phyloP scores from a whole-genome alignment of 2,113 vertebrate species.

The Scomber japonicus region DNA sequence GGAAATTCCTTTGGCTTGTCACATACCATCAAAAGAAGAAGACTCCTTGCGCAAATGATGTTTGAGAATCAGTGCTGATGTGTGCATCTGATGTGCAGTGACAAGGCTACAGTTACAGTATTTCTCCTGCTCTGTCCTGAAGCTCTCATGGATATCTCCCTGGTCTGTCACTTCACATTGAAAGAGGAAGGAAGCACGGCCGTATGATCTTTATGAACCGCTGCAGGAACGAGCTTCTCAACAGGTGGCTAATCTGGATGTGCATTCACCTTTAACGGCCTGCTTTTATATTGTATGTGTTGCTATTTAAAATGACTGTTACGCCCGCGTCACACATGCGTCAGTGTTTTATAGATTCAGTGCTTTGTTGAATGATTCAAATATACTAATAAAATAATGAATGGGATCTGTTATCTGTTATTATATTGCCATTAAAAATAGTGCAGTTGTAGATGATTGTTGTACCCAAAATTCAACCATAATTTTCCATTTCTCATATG shows the following conservation, averaged over 20 bases:
- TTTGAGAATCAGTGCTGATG: slow-evolving; percentile 51
- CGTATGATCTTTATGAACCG: slow-evolving; percentile 36
- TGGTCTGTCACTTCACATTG: slow-evolving; percentile 48
- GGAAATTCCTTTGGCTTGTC: slow-evolving; percentile 54
- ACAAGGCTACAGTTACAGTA: slow-evolving; percentile 53
- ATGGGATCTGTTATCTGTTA: background rate
- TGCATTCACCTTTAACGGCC: background rate
- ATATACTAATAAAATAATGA: background rate
- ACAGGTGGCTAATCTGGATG: slow-evolving; percentile 8
- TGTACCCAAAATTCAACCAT: too few relatives aligned
- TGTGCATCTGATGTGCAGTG: slow-evolving; percentile 55
- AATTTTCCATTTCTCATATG: background rate
- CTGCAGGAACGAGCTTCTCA: slow-evolving; percentile 1
- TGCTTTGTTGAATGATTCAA: background rate
- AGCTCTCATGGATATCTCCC: slow-evolving; percentile 40
- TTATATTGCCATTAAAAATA: background rate
- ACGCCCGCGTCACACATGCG: background rate
- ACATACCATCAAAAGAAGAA: slow-evolving; percentile 41
- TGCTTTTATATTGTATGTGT: background rate
- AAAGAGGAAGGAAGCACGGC: background rate
- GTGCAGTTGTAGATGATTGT: too few relatives aligned
- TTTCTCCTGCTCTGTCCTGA: slow-evolving; percentile 25
- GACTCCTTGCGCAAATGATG: slow-evolving; percentile 42
- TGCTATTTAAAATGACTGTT: background rate
- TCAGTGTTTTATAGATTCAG: slow-evolving; percentile 3